phyloP scores from a whole-genome alignment of 2,113 vertebrate genomes.

The Marmota flaviventris region DNA sequence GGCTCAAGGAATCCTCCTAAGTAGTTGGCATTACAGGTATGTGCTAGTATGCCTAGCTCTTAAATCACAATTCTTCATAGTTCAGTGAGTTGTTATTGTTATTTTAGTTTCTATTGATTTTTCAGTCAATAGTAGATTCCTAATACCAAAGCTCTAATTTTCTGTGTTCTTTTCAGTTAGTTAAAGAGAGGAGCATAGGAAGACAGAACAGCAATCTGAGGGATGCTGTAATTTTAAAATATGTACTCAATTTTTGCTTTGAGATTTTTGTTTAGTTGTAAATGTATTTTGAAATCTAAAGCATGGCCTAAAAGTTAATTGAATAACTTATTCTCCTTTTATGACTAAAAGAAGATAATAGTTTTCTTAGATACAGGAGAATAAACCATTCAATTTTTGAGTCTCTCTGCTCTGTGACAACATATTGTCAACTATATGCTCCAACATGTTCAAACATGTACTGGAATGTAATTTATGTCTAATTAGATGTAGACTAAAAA shows the following conservation, averaged over 20 bases:
- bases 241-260: background rate
- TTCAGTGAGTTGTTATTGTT: background rate
- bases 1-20: background rate
- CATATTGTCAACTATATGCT: background rate
- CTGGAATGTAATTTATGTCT: background rate
- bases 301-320: constrained; percentile 7
- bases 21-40: background rate
- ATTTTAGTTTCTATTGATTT: constrained; percentile 30
- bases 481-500: background rate
- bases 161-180: background rate
- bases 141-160: constrained; percentile 47
- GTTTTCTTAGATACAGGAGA: background rate
- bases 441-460: background rate
- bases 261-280: constrained; percentile 37
- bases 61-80: background rate
- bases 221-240: background rate
- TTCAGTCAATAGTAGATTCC: constrained; percentile 23
- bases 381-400: background rate
- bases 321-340: background rate
- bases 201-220: background rate
- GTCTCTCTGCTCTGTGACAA: background rate
- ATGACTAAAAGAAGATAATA: background rate
- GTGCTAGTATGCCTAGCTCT: background rate
- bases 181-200: background rate
- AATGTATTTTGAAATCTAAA: constrained; percentile 52